phyloP scores from a whole-genome alignment of 2,888 invertebrate genomes.

The Allophyes oxyacanthae region DNA sequence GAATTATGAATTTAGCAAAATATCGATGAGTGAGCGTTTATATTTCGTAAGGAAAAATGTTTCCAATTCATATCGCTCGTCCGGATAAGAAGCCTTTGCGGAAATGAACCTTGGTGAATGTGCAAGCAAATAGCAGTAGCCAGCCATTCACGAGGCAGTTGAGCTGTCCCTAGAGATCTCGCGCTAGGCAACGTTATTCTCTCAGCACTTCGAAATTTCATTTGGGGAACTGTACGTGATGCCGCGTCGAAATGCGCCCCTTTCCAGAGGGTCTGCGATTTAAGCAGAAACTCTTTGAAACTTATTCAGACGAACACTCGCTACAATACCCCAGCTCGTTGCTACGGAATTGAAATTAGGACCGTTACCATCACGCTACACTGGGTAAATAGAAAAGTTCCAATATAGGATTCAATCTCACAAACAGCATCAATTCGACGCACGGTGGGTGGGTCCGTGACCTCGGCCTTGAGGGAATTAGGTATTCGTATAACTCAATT shows the following conservation, averaged over 20 bases:
- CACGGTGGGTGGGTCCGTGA: conserved; percentile 45
- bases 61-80: conserved; percentile 57
- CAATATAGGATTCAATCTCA: conserved; percentile 73
- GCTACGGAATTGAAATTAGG: conserved; percentile 82
- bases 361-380: conserved; percentile 69
- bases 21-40: conserved; percentile 1
- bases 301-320: conserved; percentile 72
- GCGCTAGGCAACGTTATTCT: conserved; percentile 66
- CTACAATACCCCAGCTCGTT: conserved; percentile 76
- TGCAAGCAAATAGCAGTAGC: conserved; percentile 67
- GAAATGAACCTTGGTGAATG: conserved; percentile 64
- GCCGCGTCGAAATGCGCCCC: conserved; percentile 77
- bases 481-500: conserved; percentile 59
- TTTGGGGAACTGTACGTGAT: conserved; percentile 83
- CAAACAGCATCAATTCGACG: conserved; percentile 58
- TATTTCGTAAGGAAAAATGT: conserved; percentile 45
- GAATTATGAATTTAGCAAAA: too few species aligned
- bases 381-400: conserved; percentile 76
- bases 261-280: conserved; percentile 73
- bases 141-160: conserved; percentile 64
- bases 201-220: conserved; percentile 83
- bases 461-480: conserved; percentile 67
- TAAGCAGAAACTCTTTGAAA: conserved; percentile 74
- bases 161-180: conserved; percentile 65
- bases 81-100: conserved; percentile 54